Evolutionary conservation across 1,140 invertebrate species (phyloP), one percentile per base, ranked within the genome.

Genomic region (Conus ventricosus): DNA sequence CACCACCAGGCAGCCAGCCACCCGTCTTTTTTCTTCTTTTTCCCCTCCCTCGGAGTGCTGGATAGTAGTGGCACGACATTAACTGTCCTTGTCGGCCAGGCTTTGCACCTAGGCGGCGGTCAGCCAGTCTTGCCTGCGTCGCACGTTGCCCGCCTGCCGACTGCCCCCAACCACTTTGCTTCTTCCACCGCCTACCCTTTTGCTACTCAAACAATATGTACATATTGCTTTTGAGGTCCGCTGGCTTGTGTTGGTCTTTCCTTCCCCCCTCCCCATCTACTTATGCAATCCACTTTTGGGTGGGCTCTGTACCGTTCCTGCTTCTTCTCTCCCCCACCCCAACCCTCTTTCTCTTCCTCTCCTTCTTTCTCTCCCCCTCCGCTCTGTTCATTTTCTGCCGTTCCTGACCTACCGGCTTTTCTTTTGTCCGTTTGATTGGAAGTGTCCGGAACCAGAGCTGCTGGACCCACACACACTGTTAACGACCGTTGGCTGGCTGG

Each of bases 1-100:
- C 39, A 39, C 39, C 39, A 39, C 39, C 78, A 80, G 0, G 27
- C 82, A 84, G 82, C 82, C 57, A 84, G 82, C 82, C 57, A 55
- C 53, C 51, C 39, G 76, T 13, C 5, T 78, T 27, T 39, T 8
- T 17, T 39, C 23, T 81, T 53, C 55, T 23, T 71, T 71, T 17
- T 20, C 4, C 60, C 11, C 39, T 39, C 39, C 39, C 39, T 8
- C 57, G 57, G 57, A 15, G 57, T 60, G 57, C 57, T 60, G 57
- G 57, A 15, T 60, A 60, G 39, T 15, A 60, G 15, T 15, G 57
- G 15, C 4, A 60, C 8, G 8, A 60, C 57, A 11, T 60, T 60
- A 15, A 8, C 15, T 60, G 8, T 15, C 57, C 57, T 15, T 8
- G 57, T 60, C 8, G 76, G 76, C 39, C 71, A 60, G 23, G 71